A percentile compares a stretch with the other conserved stretches of the same genome.
These are phyloP conservation scores for Macrochelys suwanniensis DNA, from an alignment of 2,797 vertebrate species.

Conservation along the genomic window DNA sequence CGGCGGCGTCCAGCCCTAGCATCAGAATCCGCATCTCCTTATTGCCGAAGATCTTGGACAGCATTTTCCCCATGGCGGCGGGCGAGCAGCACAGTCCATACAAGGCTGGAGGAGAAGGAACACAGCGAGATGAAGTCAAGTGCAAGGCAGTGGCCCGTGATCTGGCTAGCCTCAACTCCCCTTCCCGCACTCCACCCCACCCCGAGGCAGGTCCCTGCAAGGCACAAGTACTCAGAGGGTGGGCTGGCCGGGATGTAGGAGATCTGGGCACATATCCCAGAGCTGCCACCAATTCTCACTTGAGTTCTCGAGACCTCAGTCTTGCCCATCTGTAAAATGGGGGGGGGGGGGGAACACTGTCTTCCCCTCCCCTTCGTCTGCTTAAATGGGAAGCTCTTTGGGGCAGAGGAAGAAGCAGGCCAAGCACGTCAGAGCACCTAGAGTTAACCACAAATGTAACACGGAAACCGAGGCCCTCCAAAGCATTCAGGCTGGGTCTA, in stretches of 20 bases:
- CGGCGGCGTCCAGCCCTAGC: constrained; percentile 94
- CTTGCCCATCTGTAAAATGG: neutral
- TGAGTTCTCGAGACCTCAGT: neutral
- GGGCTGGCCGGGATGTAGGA: too few relatives aligned
- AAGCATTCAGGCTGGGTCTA: neutral
- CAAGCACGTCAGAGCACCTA: fast-evolving
- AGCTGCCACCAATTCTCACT: neutral
- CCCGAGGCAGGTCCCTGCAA: too few relatives aligned
- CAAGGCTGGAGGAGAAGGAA: constrained; percentile 8
- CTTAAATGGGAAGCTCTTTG: neutral
- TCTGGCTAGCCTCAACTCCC: neutral
- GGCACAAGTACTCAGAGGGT: too few relatives aligned
- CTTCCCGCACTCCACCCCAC: neutral
- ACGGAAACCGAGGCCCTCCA: neutral
- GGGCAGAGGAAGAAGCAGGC: neutral
- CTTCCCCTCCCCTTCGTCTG: neutral
- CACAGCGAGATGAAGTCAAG: neutral
- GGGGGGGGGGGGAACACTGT: neutral
- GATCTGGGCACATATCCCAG: neutral
- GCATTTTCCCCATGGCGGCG: constrained; percentile 71
- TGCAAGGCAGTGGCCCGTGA: neutral
- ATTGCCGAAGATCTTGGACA: constrained; percentile 74
- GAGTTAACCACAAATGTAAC: neutral
- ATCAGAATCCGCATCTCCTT: constrained; percentile 98
- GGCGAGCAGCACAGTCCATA: constrained; percentile 39